Evolutionary conservation across 2,113 vertebrate genomes (phyloP).

Genomic region (Xenopus tropicalis): DNA sequence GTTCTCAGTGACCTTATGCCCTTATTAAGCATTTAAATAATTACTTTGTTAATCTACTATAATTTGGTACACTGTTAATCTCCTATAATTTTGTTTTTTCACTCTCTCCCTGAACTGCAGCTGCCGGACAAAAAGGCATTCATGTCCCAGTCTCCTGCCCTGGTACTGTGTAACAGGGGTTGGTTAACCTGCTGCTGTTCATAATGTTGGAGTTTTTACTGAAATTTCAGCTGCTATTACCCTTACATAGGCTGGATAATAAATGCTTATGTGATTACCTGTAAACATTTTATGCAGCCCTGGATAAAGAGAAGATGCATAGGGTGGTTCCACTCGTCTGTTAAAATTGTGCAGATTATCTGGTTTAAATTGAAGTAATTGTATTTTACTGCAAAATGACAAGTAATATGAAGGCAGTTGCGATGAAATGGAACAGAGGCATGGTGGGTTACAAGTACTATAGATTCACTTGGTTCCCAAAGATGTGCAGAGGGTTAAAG

Average conservation of each 20-base stretch:
- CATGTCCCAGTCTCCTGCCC: slow-evolving; percentile 24
- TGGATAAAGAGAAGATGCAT: background rate
- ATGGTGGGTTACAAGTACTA: background rate
- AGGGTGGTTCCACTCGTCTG: background rate
- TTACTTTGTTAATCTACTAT: no score
- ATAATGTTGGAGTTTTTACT: slow-evolving; percentile 2
- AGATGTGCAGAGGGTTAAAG: no score
- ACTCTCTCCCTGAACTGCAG: background rate
- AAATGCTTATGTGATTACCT: background rate
- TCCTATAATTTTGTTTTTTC: background rate
- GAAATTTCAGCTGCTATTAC: slow-evolving; percentile 19
- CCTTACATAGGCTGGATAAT: background rate
- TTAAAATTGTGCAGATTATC: background rate
- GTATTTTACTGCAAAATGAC: background rate
- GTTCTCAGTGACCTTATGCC: no score
- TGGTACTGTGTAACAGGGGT: slow-evolving; percentile 9
- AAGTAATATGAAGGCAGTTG: background rate
- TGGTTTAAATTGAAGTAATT: background rate
- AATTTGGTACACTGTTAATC: no score
- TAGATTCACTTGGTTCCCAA: no score
- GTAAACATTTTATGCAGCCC: background rate
- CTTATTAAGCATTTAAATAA: no score
- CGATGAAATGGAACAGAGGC: background rate
- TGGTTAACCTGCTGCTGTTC: background rate
- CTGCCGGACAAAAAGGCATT: slow-evolving; percentile 37